Evolutionary conservation across 2,113 vertebrate species (phyloP).

Genomic region (Oncorhynchus masou): DNA sequence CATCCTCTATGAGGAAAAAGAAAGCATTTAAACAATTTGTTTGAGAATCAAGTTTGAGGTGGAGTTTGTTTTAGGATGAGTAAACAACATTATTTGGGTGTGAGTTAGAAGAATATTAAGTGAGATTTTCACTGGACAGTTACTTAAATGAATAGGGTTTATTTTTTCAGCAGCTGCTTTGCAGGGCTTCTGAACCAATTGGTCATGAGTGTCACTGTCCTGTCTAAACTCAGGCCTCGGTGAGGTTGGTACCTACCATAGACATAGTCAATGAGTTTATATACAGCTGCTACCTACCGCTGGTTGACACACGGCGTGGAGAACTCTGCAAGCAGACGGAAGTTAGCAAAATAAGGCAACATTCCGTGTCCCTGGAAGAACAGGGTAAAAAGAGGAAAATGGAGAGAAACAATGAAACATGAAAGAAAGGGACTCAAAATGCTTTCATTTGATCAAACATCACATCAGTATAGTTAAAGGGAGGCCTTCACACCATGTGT

Average conservation of each 20-base stretch:
- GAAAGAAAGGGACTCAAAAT: constrained; percentile 44
- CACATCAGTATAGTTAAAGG: neutral
- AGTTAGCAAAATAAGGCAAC: constrained; percentile 93
- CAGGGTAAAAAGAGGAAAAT: constrained; percentile 63
- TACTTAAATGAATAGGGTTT: no score
- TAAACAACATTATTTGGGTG: no score
- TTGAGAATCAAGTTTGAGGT: no score
- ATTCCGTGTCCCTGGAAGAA: constrained; percentile 82
- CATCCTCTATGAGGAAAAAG: no score
- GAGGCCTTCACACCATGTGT: no score
- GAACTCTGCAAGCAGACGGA: constrained; percentile 94
- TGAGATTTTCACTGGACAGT: no score
- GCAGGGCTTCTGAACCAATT: neutral
- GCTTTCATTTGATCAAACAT: neutral
- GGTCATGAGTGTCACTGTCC: neutral
- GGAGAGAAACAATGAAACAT: constrained; percentile 62
- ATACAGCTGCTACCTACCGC: constrained; percentile 80
- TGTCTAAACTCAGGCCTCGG: neutral
- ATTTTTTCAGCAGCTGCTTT: neutral
- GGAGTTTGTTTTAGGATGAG: no score
- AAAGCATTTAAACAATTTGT: no score
- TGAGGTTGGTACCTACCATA: neutral
- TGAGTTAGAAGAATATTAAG: no score
- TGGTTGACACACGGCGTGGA: constrained; percentile 99
- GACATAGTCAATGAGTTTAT: neutral